These are phyloP conservation scores for Nothobranchius furzeri DNA, from an alignment of 2,113 vertebrate species.

Conservation along the genomic window DNA sequence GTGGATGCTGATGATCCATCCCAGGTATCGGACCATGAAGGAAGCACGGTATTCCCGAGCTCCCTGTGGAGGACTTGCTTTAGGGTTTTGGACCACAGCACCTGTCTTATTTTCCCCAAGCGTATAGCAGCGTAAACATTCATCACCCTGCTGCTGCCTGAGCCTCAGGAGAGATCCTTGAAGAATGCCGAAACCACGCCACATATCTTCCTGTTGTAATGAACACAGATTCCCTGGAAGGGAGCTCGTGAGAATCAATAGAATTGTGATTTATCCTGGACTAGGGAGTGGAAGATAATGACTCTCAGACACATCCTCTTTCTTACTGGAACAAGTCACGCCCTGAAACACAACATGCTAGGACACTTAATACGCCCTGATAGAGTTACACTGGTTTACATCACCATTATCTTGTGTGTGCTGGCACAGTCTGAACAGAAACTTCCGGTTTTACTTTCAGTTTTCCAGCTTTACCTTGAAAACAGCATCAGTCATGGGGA, in stretches of 20 bases:
- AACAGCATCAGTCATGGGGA: no score
- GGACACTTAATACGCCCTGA: slow-evolving; percentile 13
- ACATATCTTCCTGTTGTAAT: slow-evolving; percentile 39
- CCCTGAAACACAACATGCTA: slow-evolving; percentile 14
- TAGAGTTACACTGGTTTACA: slow-evolving; percentile 10
- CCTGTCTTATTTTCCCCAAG: slow-evolving; percentile 29
- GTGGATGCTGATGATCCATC: slow-evolving; percentile 59
- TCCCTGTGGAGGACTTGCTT: no score
- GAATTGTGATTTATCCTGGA: slow-evolving; percentile 33
- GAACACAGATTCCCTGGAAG: slow-evolving; percentile 39
- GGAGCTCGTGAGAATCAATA: slow-evolving; percentile 44
- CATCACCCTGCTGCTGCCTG: slow-evolving; percentile 35
- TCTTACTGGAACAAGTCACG: slow-evolving; percentile 28
- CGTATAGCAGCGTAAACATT: slow-evolving; percentile 43
- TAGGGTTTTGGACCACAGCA: slow-evolving; percentile 9
- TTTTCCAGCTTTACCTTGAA: no score
- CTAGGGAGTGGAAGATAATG: slow-evolving; percentile 27
- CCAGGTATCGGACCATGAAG: no score
- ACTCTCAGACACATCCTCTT: slow-evolving; percentile 14
- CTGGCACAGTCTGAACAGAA: background rate
- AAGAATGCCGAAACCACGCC: slow-evolving; percentile 63
- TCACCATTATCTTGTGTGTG: background rate
- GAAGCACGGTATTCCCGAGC: no score
- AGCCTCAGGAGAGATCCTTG: slow-evolving; percentile 42
- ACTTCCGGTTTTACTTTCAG: background rate